Evolutionary conservation across 2,888 invertebrate genomes (phyloP).

Genomic region (Heterodera filipjevi): DNA sequence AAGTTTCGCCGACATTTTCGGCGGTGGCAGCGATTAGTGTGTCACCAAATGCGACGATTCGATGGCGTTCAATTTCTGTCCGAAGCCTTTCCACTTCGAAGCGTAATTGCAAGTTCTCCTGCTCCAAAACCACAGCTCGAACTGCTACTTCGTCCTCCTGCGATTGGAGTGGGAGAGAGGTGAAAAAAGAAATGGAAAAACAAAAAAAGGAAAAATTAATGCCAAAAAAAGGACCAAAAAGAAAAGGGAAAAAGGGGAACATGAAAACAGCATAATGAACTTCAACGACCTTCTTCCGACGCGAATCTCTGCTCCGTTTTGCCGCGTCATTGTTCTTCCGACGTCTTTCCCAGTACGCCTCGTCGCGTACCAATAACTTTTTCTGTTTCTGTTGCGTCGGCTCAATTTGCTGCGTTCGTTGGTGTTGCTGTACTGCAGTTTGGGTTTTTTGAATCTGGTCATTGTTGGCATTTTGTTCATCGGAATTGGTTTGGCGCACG

Average conservation of each 20-base stretch:
- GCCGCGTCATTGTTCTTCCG: constrained; percentile 92
- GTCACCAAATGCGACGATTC: constrained; percentile 45
- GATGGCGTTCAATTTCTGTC: constrained; percentile 51
- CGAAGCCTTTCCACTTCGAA: constrained; percentile 50
- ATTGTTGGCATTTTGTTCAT: constrained; percentile 2
- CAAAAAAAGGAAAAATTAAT: background rate
- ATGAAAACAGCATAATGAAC: no score
- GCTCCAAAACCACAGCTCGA: constrained; percentile 82
- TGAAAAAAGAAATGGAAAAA: background rate
- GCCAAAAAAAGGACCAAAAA: background rate
- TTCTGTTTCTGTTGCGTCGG: background rate
- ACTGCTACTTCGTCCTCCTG: constrained; percentile 86
- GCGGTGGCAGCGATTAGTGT: constrained; percentile 21
- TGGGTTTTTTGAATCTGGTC: background rate
- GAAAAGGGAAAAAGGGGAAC: background rate
- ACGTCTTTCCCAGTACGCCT: constrained; percentile 83
- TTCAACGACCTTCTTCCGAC: constrained; percentile 77
- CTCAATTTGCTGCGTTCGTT: background rate
- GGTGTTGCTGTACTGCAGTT: background rate
- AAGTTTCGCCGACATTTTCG: background rate
- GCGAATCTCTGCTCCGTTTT: constrained; percentile 86
- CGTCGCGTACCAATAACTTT: constrained; percentile 71
- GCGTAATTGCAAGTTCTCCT: constrained; percentile 68
- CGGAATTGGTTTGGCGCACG: background rate
- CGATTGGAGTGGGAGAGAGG: constrained; percentile 9